These are phyloP conservation scores for Tetragonula carbonaria DNA, from an alignment of 2,888 invertebrate species.

Conservation along the genomic window DNA sequence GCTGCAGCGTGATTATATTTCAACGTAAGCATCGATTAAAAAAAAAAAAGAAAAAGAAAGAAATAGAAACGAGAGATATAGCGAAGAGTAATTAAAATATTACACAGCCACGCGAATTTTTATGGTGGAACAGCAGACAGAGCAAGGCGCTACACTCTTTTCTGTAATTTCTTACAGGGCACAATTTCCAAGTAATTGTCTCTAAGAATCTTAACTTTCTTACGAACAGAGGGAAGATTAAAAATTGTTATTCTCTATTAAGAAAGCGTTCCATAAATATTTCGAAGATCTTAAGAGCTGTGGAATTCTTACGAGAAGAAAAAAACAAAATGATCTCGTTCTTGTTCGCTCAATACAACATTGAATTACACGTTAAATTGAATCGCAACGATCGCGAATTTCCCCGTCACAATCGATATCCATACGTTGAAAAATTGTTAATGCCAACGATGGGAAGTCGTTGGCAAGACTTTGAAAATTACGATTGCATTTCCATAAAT, in stretches of 20 bases:
- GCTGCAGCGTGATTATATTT: not conserved
- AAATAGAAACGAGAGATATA: not conserved
- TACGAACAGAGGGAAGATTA: not conserved
- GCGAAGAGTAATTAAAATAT: conserved; percentile 4
- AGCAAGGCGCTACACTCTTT: not conserved
- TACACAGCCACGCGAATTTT: not conserved
- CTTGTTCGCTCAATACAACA: not conserved
- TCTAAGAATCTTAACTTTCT: not conserved
- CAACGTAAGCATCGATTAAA: not conserved
- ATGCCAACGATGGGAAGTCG: not conserved
- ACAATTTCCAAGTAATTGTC: not conserved
- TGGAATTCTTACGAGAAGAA: not conserved
- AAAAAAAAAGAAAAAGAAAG: not conserved
- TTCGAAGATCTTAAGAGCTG: no score
- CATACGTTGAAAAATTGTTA: not conserved
- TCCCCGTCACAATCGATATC: not conserved
- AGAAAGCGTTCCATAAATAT: not conserved
- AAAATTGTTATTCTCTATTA: not conserved
- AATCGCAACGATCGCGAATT: not conserved
- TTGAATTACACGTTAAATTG: not conserved
- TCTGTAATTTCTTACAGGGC: not conserved
- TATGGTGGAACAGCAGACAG: not conserved
- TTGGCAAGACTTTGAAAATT: not conserved
- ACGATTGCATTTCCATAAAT: conserved; percentile 16
- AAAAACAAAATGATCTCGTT: not conserved